phyloP scores from a whole-genome alignment of 2,888 invertebrate genomes.

The Stenchaetothrips biformis region DNA sequence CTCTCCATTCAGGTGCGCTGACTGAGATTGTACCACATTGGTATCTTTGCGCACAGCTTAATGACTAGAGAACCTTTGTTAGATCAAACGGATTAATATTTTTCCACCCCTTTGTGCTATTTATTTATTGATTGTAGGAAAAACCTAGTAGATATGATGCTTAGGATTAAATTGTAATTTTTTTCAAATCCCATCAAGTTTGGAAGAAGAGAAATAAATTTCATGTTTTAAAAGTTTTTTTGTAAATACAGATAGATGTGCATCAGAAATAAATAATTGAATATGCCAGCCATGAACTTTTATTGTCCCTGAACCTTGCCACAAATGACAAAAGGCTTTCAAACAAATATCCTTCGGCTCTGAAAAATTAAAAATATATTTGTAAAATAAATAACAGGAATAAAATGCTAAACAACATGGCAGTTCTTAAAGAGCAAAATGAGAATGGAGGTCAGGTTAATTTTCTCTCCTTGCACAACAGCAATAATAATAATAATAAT shows the following conservation, averaged over 20 bases:
- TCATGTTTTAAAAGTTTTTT: background rate
- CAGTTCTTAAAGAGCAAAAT: background rate
- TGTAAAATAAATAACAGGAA: constrained; percentile 21
- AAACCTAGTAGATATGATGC: background rate
- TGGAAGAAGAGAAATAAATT: background rate
- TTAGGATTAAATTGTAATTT: background rate
- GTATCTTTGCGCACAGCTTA: background rate
- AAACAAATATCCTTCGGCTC: background rate
- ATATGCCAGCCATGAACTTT: constrained; percentile 7
- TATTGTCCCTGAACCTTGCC: constrained; percentile 6
- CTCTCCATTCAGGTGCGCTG: background rate
- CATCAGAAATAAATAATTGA: background rate
- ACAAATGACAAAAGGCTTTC: background rate
- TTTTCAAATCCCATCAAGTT: background rate
- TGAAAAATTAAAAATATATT: background rate
- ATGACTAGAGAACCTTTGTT: background rate
- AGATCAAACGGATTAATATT: background rate
- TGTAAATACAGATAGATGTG: background rate
- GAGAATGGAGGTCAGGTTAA: too few relatives aligned
- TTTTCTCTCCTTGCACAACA: too few relatives aligned
- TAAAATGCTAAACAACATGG: constrained; percentile 8
- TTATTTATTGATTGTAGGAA: background rate
- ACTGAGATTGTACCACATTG: constrained; percentile 23
- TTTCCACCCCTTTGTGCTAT: constrained; percentile 15
- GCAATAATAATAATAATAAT: background rate